Percentiles rank a stretch among this genome's conserved stretches.
phyloP scores from a whole-genome alignment of 2,113 vertebrate genomes.

The Bothrops jararaca region DNA sequence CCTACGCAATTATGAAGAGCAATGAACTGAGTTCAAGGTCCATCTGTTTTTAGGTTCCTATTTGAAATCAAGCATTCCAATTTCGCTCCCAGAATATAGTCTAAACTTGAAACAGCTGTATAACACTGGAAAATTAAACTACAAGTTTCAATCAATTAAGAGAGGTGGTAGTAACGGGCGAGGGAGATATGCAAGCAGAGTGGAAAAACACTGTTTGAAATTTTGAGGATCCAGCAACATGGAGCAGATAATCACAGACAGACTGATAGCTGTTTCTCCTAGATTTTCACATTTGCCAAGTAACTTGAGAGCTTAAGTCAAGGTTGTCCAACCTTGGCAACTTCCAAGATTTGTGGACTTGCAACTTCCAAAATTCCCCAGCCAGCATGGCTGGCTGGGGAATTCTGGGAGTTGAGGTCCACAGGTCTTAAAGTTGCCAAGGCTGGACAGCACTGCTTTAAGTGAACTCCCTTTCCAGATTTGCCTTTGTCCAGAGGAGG shows the following conservation, averaged over 20 bases:
- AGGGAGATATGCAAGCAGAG: not conserved
- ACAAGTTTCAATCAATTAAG: not conserved
- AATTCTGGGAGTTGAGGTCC: not conserved
- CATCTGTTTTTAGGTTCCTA: not conserved
- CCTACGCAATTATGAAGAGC: not conserved
- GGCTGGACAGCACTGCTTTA: not conserved
- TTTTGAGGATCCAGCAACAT: too few species aligned
- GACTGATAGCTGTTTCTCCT: not conserved
- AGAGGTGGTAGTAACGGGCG: not conserved
- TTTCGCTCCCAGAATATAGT: not conserved
- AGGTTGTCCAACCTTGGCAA: not conserved
- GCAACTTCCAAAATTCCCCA: not conserved
- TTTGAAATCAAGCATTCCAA: not conserved
- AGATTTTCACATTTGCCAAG: not conserved
- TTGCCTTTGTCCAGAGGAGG: not conserved
- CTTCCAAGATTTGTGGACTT: not conserved
- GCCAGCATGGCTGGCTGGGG: not conserved
- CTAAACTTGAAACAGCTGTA: not conserved
- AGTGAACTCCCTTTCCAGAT: not conserved
- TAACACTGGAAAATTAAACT: not conserved
- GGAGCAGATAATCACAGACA: not conserved
- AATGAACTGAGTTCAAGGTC: not conserved
- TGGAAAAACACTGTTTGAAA: not conserved
- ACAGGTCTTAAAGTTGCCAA: not conserved
- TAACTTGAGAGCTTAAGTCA: not conserved